A percentile compares a stretch with the other conserved stretches of the same genome.
Evolutionary conservation across 2,113 vertebrate genomes (phyloP).

Genomic region (Hemiscyllium ocellatum): DNA sequence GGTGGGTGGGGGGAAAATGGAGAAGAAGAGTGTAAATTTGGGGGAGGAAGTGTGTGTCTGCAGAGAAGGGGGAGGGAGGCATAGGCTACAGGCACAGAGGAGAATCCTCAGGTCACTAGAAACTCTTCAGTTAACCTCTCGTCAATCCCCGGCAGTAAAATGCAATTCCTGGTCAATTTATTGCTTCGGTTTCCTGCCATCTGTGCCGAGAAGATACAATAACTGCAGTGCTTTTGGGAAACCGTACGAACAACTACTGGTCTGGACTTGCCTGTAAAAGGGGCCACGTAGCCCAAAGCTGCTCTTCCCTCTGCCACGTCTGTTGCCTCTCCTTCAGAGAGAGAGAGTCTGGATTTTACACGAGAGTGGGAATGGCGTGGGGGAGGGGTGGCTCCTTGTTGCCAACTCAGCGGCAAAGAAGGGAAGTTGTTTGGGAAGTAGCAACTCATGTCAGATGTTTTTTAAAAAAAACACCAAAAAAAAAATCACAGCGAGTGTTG

Average conservation of each 20-base stretch:
- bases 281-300: neutral
- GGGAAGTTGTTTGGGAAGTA: neutral
- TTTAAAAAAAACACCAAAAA: neutral
- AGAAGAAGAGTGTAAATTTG: neutral
- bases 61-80: neutral
- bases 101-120: neutral
- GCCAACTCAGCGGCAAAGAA: neutral
- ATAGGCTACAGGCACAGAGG: neutral
- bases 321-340: neutral
- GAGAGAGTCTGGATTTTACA: neutral
- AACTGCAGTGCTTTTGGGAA: neutral
- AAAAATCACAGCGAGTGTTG: no score
- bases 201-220: neutral
- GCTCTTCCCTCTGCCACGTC: constrained; percentile 39
- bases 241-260: neutral
- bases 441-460: neutral
- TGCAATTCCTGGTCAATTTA: neutral
- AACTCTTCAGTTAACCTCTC: no score
- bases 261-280: neutral
- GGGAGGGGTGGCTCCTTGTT: neutral
- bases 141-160: no score
- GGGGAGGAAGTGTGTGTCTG: neutral
- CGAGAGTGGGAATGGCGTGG: neutral
- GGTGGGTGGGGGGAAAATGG: no score
- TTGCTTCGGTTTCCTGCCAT: neutral